These are phyloP conservation scores for Saxidomus purpurata DNA, from an alignment of 1,140 invertebrate species.

Conservation along the genomic window DNA sequence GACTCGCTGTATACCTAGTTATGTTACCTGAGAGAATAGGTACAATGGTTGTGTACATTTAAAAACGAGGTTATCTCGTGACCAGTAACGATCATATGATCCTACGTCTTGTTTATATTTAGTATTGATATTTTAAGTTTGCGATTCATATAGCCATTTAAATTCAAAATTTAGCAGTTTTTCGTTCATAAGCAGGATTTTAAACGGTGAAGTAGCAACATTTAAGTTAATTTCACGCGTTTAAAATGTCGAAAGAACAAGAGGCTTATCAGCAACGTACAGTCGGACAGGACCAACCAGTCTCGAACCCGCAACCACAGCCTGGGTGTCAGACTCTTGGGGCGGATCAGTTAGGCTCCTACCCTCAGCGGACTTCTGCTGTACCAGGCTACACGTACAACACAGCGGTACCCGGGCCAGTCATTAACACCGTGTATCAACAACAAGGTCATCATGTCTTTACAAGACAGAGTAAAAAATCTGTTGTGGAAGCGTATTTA, in stretches of 20 bases:
- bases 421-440: not conserved
- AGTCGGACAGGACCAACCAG: not conserved
- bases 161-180: not conserved
- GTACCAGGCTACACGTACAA: not conserved
- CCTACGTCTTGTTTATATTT: not conserved
- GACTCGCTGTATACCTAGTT: not conserved
- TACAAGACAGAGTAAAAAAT: constrained; percentile 7
- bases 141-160: not conserved
- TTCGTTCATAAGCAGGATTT: not conserved
- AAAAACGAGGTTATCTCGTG: not conserved
- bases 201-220: too few relatives aligned
- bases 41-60: not conserved
- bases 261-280: constrained; percentile 48
- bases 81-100: constrained; percentile 6
- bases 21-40: too few relatives aligned
- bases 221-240: too few relatives aligned
- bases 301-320: not conserved
- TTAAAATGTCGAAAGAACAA: constrained; percentile 57
- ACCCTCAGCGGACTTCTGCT: not conserved
- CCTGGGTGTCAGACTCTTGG: not conserved
- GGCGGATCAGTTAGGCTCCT: not conserved
- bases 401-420: not conserved
- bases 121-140: not conserved
- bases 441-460: not conserved
- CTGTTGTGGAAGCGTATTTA: constrained; percentile 46